Evolutionary conservation across 2,113 vertebrate species (phyloP).

Genomic region (Misgurnus mizolepis): DNA sequence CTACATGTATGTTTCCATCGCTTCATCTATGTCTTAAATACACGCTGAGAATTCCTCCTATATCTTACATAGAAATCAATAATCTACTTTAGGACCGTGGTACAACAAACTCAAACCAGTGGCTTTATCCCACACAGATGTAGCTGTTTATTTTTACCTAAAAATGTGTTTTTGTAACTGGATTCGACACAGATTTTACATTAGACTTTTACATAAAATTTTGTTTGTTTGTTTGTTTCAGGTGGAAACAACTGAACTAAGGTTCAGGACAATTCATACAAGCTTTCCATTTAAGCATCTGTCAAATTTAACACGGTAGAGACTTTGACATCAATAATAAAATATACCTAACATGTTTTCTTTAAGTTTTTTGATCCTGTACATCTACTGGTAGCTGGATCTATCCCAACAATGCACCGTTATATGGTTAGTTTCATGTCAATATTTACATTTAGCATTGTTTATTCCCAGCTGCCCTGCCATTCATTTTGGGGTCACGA

Average conservation of each 20-base stretch:
- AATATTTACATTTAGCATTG: not conserved
- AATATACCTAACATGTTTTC: too few species aligned
- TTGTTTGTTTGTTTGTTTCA: too few species aligned
- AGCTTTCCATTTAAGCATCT: too few species aligned
- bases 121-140: not conserved
- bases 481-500: not conserved
- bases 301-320: too few species aligned
- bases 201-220: too few species aligned
- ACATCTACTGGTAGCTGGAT: too few species aligned
- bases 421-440: not conserved
- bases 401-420: not conserved
- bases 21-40: slow-evolving; percentile 41
- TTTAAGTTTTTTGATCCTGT: too few species aligned
- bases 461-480: not conserved
- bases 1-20: slow-evolving; percentile 70
- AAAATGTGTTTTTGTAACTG: not conserved
- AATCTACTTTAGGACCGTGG: not conserved
- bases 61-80: not conserved
- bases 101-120: not conserved
- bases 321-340: too few species aligned
- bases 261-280: too few species aligned
- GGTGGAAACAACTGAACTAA: too few species aligned
- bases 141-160: not conserved
- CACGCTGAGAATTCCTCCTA: not conserved
- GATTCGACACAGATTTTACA: too few species aligned